Evolutionary conservation across 2,797 vertebrate genomes (phyloP).

Genomic region (Phyllotis vaccarum): DNA sequence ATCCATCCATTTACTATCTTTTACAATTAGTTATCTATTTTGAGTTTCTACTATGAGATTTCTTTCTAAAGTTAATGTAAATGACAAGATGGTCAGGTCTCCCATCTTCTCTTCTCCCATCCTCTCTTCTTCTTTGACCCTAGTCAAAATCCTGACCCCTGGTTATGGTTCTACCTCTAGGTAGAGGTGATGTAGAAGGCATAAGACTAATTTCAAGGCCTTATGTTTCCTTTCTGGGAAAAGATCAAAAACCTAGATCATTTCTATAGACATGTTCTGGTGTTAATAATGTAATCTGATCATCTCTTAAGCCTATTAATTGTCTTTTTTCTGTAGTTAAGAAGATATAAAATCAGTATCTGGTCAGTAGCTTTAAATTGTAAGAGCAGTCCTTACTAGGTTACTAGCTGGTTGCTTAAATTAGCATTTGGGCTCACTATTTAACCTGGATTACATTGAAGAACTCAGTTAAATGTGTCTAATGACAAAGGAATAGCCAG

Average conservation of each 20-base stretch:
- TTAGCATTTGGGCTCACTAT: conserved; percentile 20
- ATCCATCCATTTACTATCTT: conserved; percentile 9
- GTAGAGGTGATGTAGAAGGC: neutral
- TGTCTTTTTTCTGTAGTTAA: conserved; percentile 13
- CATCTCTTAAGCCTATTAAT: neutral
- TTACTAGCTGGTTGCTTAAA: conserved; percentile 11
- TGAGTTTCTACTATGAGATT: conserved; percentile 19
- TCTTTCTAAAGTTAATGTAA: conserved; percentile 36
- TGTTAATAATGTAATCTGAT: neutral
- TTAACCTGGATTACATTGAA: neutral
- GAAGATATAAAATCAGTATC: conserved; percentile 30
- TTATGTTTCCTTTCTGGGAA: conserved; percentile 1
- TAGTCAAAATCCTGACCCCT: neutral
- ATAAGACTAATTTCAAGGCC: neutral
- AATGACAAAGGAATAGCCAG: neutral
- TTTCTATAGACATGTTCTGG: neutral
- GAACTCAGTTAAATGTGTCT: conserved; percentile 50
- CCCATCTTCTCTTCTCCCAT: too few relatives aligned
- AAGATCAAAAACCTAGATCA: conserved; percentile 32
- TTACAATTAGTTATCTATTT: conserved; percentile 49
- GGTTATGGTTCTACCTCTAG: neutral
- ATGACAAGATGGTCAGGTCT: neutral
- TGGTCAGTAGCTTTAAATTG: conserved; percentile 35
- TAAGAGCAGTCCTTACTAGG: neutral
- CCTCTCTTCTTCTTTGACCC: conserved; percentile 15